Conservation (phyloP, 1,140 invertebrate species). For the Idris sp. region DNA sequence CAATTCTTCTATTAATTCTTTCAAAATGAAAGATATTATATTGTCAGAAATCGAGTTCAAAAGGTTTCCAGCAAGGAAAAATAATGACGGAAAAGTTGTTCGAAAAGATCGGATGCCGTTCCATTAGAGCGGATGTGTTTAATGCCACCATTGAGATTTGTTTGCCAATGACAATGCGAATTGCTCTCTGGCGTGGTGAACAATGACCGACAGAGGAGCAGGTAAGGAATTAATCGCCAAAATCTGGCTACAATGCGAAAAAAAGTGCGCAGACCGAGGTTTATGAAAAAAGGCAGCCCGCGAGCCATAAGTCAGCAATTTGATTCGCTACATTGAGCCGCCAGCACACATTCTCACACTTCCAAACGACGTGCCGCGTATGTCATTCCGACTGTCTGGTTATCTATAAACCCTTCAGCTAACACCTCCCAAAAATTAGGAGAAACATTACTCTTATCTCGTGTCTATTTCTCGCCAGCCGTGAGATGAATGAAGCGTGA, state of each 20-base stretch:
- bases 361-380: conserved; percentile 67
- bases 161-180: conserved; percentile 75
- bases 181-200: conserved; percentile 42
- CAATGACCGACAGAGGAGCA: conserved; percentile 57
- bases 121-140: conserved; percentile 73
- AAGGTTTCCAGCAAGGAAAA: conserved; percentile 2
- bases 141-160: conserved; percentile 75
- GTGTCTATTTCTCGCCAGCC: conserved; percentile 54
- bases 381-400: conserved; percentile 68
- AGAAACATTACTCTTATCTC: conserved; percentile 67
- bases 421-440: conserved; percentile 68
- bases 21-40: conserved; percentile 12
- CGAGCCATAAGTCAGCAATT: conserved; percentile 74
- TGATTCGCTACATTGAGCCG: conserved; percentile 71
- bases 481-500: conserved; percentile 60
- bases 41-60: conserved; percentile 17
- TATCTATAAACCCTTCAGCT: conserved; percentile 68
- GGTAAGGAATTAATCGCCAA: conserved; percentile 76
- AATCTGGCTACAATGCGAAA: conserved; percentile 78
- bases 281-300: conserved; percentile 73
- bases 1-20: no score
- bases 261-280: conserved; percentile 68
- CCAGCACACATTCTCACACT: conserved; percentile 33
- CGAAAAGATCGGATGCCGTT: conserved; percentile 64
- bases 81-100: conserved; percentile 33